Evolutionary conservation across 2,888 invertebrate species (phyloP), one percentile per base, ranked within the genome.

Genomic region (Eristalis pertinax): DNA sequence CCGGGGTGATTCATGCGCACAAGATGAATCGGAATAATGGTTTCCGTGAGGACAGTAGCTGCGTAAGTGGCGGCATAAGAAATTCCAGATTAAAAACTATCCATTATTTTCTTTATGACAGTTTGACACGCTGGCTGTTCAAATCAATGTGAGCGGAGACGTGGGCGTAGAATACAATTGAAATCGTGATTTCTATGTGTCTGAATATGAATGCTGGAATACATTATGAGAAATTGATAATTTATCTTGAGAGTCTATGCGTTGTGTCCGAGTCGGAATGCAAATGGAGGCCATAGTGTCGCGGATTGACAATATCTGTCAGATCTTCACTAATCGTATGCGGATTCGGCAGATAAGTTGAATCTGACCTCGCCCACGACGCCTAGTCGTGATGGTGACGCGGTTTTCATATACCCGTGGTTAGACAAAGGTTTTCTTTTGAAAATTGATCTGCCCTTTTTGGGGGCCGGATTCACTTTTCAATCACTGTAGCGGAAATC

Each of bases 31-130:
- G n/a, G n/a, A n/a, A 70, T 32, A 58, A 60, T 83, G 43, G 43
- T 4, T 50, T 19, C 73, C 29, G 60, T 22, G 65, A 67, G 78
- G 74, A 87, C 86, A 87, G 86, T 84, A 84, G 79, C 86, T 73
- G 79, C 77, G 50, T 50, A 50, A 50, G 50, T 50, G 2, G 50
- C 74, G 85, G 26, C 82, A 70, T 43, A 82, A 74, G 73, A 43
- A 77, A 73, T 68, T 82, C 58, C 74, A 62, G 85, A 77, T 82
- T 77, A 77, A 68, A 65, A n/a, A 19, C 43, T 1, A 15, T 43
- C 4, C 43, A 43, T 43, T n/a, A n/a, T 43, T n/a, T 7, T n/a
- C 5, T 43, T 3, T 43, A 7, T 43, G 43, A 43, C 43, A 43
- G n/a, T n/a, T 43, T 43, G 43, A 43, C 43, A 7, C 43, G 19